Evolutionary conservation across 2,113 vertebrate species (phyloP).

Genomic region (Nothobranchius furzeri): DNA sequence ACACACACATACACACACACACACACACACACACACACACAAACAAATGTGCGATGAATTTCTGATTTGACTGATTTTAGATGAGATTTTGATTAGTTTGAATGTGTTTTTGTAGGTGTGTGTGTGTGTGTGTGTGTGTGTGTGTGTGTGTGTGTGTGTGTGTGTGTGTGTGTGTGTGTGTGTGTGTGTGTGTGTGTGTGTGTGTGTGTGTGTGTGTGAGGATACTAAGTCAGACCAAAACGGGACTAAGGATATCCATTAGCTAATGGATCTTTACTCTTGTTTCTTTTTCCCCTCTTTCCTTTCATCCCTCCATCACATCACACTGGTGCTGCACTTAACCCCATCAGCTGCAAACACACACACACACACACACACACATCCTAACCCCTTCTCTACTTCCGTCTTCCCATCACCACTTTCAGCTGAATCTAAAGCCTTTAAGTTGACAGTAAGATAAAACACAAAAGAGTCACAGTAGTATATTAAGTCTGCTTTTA

Average conservation of each 20-base stretch:
- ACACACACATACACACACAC: background rate
- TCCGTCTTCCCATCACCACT: background rate
- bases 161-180: too few relatives aligned
- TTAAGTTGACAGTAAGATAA: conserved; percentile 10
- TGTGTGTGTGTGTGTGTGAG: conserved; percentile 23
- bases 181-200: too few relatives aligned
- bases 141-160: too few relatives aligned
- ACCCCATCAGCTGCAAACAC: conserved; percentile 58
- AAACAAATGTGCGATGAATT: too few relatives aligned
- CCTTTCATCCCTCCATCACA: conserved; percentile 64
- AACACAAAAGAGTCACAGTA: too few relatives aligned
- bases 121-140: too few relatives aligned
- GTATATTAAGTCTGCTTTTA: too few relatives aligned
- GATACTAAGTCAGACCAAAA: conserved; percentile 77
- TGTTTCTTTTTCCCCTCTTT: conserved; percentile 18
- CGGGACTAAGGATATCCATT: conserved; percentile 86
- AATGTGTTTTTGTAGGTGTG: too few relatives aligned
- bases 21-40: too few relatives aligned
- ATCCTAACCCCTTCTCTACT: background rate
- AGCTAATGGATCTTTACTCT: conserved; percentile 90
- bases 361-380: conserved; percentile 9
- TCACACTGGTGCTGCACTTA: conserved; percentile 80
- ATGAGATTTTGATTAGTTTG: too few relatives aligned
- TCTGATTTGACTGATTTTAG: too few relatives aligned
- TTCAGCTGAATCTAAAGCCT: conserved; percentile 34